A percentile compares a stretch with the other conserved stretches of the same genome.
Evolutionary conservation across 2,888 invertebrate genomes (phyloP).

Genomic region (Elysia crispata): DNA sequence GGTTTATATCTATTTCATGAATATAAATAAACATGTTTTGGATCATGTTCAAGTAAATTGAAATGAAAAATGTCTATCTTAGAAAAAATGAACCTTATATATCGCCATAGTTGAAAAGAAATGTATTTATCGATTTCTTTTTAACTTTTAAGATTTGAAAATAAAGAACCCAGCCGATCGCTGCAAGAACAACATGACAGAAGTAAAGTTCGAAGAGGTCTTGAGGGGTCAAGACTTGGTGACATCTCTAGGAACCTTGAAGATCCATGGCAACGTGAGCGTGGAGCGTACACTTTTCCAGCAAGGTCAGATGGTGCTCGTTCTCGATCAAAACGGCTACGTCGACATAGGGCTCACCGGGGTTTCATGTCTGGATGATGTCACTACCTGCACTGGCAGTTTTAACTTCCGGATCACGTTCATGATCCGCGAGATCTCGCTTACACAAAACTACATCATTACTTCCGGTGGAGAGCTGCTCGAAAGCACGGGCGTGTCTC

Average conservation of each 20-base stretch:
- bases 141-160: background rate
- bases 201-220: slow-evolving; percentile 29
- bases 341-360: slow-evolving; percentile 59
- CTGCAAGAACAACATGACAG: slow-evolving; percentile 5
- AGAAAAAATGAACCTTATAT: no score
- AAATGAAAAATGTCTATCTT: no score
- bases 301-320: slow-evolving; percentile 51
- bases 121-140: no score
- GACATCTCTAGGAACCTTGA: slow-evolving; percentile 36
- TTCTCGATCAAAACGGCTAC: slow-evolving; percentile 56
- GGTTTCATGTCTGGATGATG: slow-evolving; percentile 60
- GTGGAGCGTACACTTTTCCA: background rate
- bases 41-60: no score
- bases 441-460: slow-evolving; percentile 60
- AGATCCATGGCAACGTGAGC: slow-evolving; percentile 25
- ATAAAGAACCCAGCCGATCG: background rate
- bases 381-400: slow-evolving; percentile 57
- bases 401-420: slow-evolving; percentile 61
- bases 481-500: slow-evolving; percentile 56
- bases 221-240: slow-evolving; percentile 32
- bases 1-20: no score
- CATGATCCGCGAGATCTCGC: slow-evolving; percentile 54
- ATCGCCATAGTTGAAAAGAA: no score
- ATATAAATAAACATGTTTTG: no score
- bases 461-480: slow-evolving; percentile 62